phyloP scores from a whole-genome alignment of 2,888 invertebrate genomes.

The Brachyptera risi region DNA sequence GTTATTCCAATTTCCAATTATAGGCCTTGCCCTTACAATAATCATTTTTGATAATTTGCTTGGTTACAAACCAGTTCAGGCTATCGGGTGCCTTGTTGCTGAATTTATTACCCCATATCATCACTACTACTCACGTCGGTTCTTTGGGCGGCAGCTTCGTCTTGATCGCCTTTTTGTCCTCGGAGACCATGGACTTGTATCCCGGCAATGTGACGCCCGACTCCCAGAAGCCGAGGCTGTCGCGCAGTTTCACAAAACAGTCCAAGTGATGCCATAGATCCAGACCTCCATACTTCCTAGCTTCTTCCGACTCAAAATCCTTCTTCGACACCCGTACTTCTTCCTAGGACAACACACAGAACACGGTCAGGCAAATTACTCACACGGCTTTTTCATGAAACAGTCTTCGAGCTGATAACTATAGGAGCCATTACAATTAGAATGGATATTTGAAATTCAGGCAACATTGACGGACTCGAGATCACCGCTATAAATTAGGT shows the following conservation, averaged over 20 bases:
- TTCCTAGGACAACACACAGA: constrained; percentile 51
- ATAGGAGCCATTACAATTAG: too few relatives aligned
- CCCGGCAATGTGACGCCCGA: constrained; percentile 74
- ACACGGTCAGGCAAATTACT: constrained; percentile 11
- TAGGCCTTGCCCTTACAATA: too few relatives aligned
- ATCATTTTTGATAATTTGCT: too few relatives aligned
- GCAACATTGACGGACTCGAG: too few relatives aligned
- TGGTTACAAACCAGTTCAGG: too few relatives aligned
- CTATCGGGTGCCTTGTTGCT: too few relatives aligned
- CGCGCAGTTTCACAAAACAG: constrained; percentile 76
- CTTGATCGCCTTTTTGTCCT: constrained; percentile 64
- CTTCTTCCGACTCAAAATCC: constrained; percentile 77
- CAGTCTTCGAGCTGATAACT: too few relatives aligned
- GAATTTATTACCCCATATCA: too few relatives aligned
- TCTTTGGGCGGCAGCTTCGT: constrained; percentile 55
- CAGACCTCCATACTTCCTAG: constrained; percentile 75
- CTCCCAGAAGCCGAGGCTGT: constrained; percentile 68
- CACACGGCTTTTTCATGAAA: not conserved
- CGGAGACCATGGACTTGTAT: constrained; percentile 60
- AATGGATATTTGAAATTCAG: too few relatives aligned
- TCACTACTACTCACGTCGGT: constrained; percentile 3
- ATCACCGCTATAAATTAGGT: too few relatives aligned
- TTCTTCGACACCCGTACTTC: constrained; percentile 76
- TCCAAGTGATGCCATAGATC: constrained; percentile 88
- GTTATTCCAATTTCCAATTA: too few relatives aligned